phyloP scores from a whole-genome alignment of 2,113 vertebrate genomes.

The Coracopsis vasa region DNA sequence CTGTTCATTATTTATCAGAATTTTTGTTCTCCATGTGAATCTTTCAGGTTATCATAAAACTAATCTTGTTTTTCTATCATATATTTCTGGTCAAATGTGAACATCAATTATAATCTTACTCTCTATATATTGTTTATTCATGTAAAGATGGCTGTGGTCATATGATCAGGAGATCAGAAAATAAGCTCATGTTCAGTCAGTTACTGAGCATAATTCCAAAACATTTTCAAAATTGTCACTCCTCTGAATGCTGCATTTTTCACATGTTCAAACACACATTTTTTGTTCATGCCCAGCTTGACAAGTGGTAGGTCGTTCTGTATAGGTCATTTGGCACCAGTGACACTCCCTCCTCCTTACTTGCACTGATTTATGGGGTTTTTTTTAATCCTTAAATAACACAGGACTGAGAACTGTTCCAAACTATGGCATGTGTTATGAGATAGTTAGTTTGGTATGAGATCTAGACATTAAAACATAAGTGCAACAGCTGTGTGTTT shows the following conservation, averaged over 20 bases:
- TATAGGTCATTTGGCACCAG: background rate
- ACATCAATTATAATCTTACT: background rate
- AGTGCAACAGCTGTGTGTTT: background rate
- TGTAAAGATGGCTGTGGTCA: background rate
- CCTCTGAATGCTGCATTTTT: background rate
- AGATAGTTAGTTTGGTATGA: background rate
- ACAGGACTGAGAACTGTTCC: background rate
- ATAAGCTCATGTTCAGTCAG: background rate
- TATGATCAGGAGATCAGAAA: background rate
- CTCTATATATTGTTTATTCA: background rate
- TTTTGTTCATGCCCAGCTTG: background rate
- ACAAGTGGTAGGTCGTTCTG: background rate
- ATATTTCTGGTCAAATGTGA: background rate
- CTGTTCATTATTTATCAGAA: background rate
- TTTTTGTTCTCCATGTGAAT: background rate
- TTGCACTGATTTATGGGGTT: background rate
- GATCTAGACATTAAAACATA: background rate
- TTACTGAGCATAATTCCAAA: background rate
- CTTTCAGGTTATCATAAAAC: background rate
- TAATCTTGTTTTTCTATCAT: background rate
- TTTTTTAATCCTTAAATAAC: background rate
- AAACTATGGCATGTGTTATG: background rate
- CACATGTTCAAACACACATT: accelerated
- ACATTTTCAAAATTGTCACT: background rate
- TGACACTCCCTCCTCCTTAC: background rate